Percentiles rank a stretch among this genome's conserved stretches.
phyloP scores from a whole-genome alignment of 2,888 invertebrate genomes.

The Ryuthela nishihirai region DNA sequence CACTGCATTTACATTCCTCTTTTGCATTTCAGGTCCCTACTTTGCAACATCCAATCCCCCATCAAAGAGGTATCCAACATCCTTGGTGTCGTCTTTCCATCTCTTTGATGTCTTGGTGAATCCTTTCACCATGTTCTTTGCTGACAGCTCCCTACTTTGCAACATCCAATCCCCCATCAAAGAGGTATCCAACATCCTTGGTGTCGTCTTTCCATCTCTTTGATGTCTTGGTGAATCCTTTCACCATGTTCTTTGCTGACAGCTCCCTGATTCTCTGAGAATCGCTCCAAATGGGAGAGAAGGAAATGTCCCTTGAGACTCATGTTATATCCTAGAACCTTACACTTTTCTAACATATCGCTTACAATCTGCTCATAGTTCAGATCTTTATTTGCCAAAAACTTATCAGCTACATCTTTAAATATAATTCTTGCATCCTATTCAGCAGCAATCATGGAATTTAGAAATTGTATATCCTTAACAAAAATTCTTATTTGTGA shows the following conservation, averaged over 20 bases:
- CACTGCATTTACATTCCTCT: too few relatives aligned
- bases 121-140: slow-evolving; percentile 49
- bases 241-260: slow-evolving; percentile 49
- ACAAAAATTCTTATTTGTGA: too few relatives aligned
- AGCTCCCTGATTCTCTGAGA: slow-evolving; percentile 49
- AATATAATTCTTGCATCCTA: too few relatives aligned
- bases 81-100: slow-evolving; percentile 48
- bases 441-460: too few relatives aligned
- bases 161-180: too few relatives aligned
- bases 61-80: too few relatives aligned
- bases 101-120: slow-evolving; percentile 48
- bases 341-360: too few relatives aligned
- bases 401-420: too few relatives aligned
- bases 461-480: too few relatives aligned
- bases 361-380: neutral
- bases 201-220: slow-evolving; percentile 46
- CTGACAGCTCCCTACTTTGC: too few relatives aligned
- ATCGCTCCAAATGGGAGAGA: slow-evolving; percentile 46
- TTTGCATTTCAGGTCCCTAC: too few relatives aligned
- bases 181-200: slow-evolving; percentile 47
- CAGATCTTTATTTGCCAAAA: neutral
- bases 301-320: slow-evolving; percentile 48
- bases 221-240: slow-evolving; percentile 49
- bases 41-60: too few relatives aligned
- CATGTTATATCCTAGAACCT: slow-evolving; percentile 46